Percentiles rank a stretch among this genome's conserved stretches.
Evolutionary conservation across 2,888 invertebrate species (phyloP).

Genomic region (Patella ulyssiponensis): DNA sequence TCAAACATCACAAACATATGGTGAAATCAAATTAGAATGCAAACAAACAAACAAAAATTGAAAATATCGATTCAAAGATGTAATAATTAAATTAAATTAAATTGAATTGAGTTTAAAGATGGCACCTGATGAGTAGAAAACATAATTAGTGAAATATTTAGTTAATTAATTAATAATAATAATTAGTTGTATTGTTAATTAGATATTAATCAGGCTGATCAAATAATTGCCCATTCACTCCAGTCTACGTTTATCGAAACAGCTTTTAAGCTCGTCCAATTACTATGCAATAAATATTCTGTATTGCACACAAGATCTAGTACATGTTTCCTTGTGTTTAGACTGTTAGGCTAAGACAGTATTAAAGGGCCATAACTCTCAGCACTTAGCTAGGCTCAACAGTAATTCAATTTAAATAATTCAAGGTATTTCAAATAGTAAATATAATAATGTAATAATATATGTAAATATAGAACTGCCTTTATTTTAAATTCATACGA

Average conservation of each 20-base stretch:
- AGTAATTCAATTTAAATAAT: neutral
- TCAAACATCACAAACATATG: too few relatives aligned
- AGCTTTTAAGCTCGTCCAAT: constrained; percentile 23
- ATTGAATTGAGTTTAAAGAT: neutral
- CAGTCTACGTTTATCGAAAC: constrained; percentile 16
- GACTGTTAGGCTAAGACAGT: constrained; percentile 6
- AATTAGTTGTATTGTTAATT: neutral
- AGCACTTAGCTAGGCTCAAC: neutral
- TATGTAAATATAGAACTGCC: too few relatives aligned
- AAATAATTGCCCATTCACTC: neutral
- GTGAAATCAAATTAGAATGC: too few relatives aligned
- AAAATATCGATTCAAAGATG: too few relatives aligned
- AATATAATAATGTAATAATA: neutral
- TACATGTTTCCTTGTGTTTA: neutral
- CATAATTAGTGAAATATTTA: too few relatives aligned
- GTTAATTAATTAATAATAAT: neutral
- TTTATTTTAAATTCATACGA: too few relatives aligned
- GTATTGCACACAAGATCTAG: constrained; percentile 2
- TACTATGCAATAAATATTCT: constrained; percentile 25
- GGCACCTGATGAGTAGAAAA: neutral
- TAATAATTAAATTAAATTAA: too few relatives aligned
- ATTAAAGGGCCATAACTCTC: neutral
- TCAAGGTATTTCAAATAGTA: constrained; percentile 13
- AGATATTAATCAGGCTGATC: neutral
- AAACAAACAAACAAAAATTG: too few relatives aligned